Evolutionary conservation across 2,888 invertebrate species (phyloP).

Genomic region (Acleris literana): DNA sequence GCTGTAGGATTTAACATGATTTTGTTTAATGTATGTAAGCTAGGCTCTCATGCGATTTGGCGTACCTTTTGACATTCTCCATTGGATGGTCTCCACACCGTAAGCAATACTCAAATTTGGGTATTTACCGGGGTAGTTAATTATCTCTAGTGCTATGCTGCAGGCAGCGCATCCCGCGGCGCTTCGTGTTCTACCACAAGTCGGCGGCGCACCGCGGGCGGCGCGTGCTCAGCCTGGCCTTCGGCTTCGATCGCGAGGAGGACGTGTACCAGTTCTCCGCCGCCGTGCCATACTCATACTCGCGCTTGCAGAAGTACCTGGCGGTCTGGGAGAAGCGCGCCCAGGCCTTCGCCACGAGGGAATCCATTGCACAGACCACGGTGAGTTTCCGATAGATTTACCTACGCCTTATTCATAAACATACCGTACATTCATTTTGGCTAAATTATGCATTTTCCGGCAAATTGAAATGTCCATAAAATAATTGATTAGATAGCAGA

Average conservation of each 20-base stretch:
- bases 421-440: background rate
- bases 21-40: no score
- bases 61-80: no score
- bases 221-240: constrained; percentile 96
- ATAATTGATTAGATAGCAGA: no score
- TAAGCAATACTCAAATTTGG: no score
- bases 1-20: no score
- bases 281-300: constrained; percentile 97
- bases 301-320: constrained; percentile 93
- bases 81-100: no score
- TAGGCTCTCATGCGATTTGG: no score
- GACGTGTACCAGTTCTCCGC: constrained; percentile 98
- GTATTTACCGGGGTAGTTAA: no score
- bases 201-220: constrained; percentile 95
- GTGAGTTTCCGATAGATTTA: constrained; percentile 63
- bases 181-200: constrained; percentile 95
- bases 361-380: constrained; percentile 86
- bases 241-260: constrained; percentile 97
- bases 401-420: no score
- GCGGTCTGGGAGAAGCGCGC: constrained; percentile 87
- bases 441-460: background rate
- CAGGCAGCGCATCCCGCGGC: constrained; percentile 91
- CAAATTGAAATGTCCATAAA: no score
- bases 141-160: constrained; percentile 30
- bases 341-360: constrained; percentile 86